phyloP scores from a whole-genome alignment of 2,888 invertebrate genomes.

The Apamea epomidion region DNA sequence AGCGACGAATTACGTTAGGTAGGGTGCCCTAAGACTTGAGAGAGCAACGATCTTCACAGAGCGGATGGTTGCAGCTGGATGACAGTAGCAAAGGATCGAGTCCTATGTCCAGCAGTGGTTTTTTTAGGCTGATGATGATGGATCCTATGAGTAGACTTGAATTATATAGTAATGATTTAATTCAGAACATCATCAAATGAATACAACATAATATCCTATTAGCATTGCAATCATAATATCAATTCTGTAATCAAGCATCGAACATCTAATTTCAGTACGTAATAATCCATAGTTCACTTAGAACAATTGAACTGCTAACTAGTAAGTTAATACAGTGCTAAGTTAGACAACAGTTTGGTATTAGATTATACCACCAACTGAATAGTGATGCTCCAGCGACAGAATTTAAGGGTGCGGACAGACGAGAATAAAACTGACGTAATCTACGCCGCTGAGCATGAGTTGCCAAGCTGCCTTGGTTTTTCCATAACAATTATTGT shows the following conservation, averaged over 20 bases:
- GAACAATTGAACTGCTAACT: constrained; percentile 46
- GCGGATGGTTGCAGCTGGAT: not conserved
- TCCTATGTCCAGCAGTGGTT: not conserved
- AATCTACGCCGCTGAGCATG: not conserved
- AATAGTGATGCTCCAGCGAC: constrained; percentile 25
- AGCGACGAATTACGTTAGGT: not conserved
- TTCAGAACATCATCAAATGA: not conserved
- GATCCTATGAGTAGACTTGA: too few species aligned
- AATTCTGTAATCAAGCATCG: constrained; percentile 7
- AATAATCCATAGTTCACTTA: constrained; percentile 20
- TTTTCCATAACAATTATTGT: too few species aligned
- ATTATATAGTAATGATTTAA: not conserved
- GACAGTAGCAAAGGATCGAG: not conserved
- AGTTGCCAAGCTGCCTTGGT: not conserved
- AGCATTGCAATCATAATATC: not conserved
- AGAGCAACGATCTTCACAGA: too few species aligned
- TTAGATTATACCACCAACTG: constrained; percentile 15
- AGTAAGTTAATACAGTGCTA: constrained; percentile 20
- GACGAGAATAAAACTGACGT: not conserved
- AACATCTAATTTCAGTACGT: constrained; percentile 16
- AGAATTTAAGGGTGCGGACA: not conserved
- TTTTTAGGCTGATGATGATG: not conserved
- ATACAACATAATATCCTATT: not conserved
- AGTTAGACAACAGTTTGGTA: constrained; percentile 29
- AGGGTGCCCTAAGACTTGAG: too few species aligned